A percentile compares a stretch with the other conserved stretches of the same genome.
These are phyloP conservation scores for Argyrosomus regius DNA, from an alignment of 2,797 vertebrate species.

Conservation along the genomic window DNA sequence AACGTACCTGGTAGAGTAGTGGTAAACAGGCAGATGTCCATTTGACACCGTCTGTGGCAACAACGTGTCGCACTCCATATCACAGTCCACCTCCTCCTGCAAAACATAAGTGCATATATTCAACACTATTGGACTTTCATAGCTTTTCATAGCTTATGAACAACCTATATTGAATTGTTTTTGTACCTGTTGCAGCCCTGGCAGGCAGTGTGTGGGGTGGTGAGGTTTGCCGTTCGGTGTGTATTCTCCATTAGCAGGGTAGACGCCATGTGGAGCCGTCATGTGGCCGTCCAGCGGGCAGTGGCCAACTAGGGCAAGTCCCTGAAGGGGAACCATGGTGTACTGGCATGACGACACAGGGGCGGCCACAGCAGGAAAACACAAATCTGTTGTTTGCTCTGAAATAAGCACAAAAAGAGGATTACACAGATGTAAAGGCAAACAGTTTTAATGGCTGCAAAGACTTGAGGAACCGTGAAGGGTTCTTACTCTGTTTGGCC, in stretches of 20 bases:
- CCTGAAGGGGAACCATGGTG: constrained; percentile 96
- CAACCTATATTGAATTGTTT: neutral
- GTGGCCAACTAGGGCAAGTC: constrained; percentile 86
- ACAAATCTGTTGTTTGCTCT: constrained; percentile 95
- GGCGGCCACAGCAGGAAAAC: constrained; percentile 88
- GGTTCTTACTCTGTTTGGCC: constrained; percentile 96
- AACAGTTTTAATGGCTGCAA: neutral
- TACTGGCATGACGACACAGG: constrained; percentile 94
- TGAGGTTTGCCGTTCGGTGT: constrained; percentile 83
- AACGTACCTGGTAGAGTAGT: constrained; percentile 85
- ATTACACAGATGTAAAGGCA: neutral
- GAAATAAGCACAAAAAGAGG: constrained; percentile 52
- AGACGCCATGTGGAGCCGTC: constrained; percentile 75
- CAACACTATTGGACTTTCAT: neutral
- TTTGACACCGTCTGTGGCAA: constrained; percentile 85
- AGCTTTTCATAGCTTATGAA: neutral
- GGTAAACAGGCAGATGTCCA: constrained; percentile 81
- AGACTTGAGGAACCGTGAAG: neutral
- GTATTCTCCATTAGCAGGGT: constrained; percentile 78
- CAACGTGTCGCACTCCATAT: constrained; percentile 85
- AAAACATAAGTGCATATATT: constrained; percentile 16
- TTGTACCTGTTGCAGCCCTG: constrained; percentile 88
- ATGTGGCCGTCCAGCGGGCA: constrained; percentile 85
- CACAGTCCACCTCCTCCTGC: constrained; percentile 85
- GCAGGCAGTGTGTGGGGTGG: constrained; percentile 81